Evolutionary conservation across 92 coral and sea anemone species (phyloP), one percentile per base, ranked within the genome.

Genomic region (Actinernus sp.): DNA sequence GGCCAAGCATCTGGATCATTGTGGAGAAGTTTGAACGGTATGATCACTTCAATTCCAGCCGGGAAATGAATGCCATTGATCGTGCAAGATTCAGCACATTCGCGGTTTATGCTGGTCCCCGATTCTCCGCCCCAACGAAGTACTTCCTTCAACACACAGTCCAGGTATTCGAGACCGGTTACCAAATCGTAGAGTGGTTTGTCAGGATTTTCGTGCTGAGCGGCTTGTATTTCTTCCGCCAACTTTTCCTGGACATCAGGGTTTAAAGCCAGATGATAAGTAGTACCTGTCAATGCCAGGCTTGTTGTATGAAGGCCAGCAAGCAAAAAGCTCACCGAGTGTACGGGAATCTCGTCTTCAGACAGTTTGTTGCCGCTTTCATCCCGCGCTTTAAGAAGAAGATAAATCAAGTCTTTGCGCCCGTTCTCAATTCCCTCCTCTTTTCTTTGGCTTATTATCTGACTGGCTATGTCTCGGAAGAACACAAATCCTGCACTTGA

Each of bases 1-100:
- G 76, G 68, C 84, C 84, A 78, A 30, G 53, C 61, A 31, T 78
- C 55, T 26, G 84, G 71, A 61, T 78, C 84, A n/a, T 32, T 52
- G 26, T 58, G 68, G 6, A 78, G 69, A 18, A 57, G 69, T 19
- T 33, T 57, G 4, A 47, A 61, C 28, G 53, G 73, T 26, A 78
- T 31, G 8, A 59, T 1, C 10, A 67, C 70, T 2, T 5, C 31
- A 7, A 58, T 27, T 0, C 77, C 84, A 43, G 55, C 48, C 0
- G 57, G 37, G 41, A 78, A 78, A 24, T 78, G 76, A 21, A 78
- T 63, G 13, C 77, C 77, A 49, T 68, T 56, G 30, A 78, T 17
- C 23, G 84, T 68, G 36, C 84, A 78, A 17, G 62, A 23, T 23
- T 78, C 70, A 33, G 24, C 68, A 25, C 76, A 68, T 18, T 1